These are phyloP conservation scores for Champsocephalus esox DNA, from an alignment of 2,797 vertebrate species.

Conservation along the genomic window DNA sequence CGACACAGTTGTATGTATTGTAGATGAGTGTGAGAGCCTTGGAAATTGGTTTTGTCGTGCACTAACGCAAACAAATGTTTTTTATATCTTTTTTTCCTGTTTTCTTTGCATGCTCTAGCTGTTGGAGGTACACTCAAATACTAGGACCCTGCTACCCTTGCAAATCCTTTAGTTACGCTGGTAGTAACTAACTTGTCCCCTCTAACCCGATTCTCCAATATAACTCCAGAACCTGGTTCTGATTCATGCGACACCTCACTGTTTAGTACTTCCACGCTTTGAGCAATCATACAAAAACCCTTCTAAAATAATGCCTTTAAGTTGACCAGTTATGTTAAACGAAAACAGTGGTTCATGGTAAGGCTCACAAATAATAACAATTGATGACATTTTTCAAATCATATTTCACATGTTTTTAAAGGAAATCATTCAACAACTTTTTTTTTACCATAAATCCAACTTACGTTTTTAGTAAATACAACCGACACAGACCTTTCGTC, in stretches of 20 bases:
- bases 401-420: background rate
- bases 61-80: slow-evolving; percentile 69
- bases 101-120: slow-evolving; percentile 81
- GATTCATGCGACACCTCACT: slow-evolving; percentile 69
- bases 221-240: slow-evolving; percentile 71
- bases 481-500: background rate
- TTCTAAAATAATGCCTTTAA: background rate
- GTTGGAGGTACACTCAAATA: slow-evolving; percentile 79
- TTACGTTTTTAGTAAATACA: background rate
- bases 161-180: slow-evolving; percentile 52
- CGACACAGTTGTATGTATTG: slow-evolving; percentile 74
- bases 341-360: background rate
- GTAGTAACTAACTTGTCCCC: slow-evolving; percentile 43
- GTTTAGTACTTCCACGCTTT: background rate
- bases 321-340: background rate
- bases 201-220: slow-evolving; percentile 44
- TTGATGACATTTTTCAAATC: background rate
- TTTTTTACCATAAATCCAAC: background rate
- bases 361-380: background rate
- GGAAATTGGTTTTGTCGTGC: slow-evolving; percentile 57
- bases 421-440: background rate
- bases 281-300: background rate
- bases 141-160: slow-evolving; percentile 41
- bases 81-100: slow-evolving; percentile 44
- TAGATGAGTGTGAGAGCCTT: slow-evolving; percentile 64